Evolutionary conservation across 2,888 invertebrate species (phyloP).

Genomic region (Bursaphelenchus okinawaensis): DNA sequence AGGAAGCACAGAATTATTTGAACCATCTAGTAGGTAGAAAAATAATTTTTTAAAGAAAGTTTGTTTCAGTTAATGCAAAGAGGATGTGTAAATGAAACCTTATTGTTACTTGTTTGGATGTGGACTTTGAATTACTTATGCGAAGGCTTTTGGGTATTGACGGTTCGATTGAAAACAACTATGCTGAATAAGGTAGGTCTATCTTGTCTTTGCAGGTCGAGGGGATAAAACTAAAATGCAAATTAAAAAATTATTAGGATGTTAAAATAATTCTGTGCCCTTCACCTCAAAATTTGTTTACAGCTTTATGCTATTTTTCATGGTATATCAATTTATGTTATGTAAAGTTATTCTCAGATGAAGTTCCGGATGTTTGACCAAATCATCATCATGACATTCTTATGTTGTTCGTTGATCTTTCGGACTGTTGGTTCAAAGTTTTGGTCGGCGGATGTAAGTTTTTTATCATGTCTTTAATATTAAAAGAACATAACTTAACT

Average conservation of each 20-base stretch:
- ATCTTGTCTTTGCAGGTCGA: too few relatives aligned
- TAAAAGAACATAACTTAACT: too few relatives aligned
- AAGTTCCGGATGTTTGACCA: neutral
- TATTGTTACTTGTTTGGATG: constrained; percentile 58
- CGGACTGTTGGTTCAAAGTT: constrained; percentile 3
- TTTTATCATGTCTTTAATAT: too few relatives aligned
- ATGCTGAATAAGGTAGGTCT: neutral
- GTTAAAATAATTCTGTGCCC: too few relatives aligned
- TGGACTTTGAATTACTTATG: constrained; percentile 55
- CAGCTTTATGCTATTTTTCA: too few relatives aligned
- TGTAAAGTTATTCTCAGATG: constrained; percentile 1
- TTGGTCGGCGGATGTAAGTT: neutral
- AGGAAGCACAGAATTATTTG: neutral
- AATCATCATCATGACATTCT: neutral
- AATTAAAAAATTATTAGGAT: too few relatives aligned
- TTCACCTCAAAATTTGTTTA: too few relatives aligned
- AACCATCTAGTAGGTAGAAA: neutral
- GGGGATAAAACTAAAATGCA: too few relatives aligned
- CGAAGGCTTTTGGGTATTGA: constrained; percentile 40
- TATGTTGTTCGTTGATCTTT: constrained; percentile 1
- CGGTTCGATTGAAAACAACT: constrained; percentile 4
- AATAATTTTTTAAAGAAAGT: constrained; percentile 39
- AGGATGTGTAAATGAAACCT: constrained; percentile 59
- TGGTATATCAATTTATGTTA: too few relatives aligned
- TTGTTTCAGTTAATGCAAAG: constrained; percentile 26